Percentiles rank a stretch among this genome's conserved stretches.
Conservation (phyloP, 64 coral and sea anemone genomes). For the Pachyseris speciosa region DNA sequence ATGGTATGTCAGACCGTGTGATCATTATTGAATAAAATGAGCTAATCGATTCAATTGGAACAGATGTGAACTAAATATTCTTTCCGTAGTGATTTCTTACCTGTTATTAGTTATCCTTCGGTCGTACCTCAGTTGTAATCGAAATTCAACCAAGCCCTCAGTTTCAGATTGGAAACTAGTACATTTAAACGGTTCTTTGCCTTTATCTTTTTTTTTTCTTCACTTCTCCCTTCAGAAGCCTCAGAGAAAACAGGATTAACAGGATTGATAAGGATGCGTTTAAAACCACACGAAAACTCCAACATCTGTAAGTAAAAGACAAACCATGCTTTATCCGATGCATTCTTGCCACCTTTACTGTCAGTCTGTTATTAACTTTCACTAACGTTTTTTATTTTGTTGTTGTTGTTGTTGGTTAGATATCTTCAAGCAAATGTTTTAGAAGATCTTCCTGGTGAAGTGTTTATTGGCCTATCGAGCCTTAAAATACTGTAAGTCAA, state of each 20-base stretch:
- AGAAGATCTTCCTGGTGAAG: not conserved
- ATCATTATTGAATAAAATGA: no score
- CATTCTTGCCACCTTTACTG: no score
- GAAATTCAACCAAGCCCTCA: no score
- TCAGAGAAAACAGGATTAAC: constrained; percentile 11
- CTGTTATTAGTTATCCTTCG: no score
- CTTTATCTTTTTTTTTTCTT: not conserved
- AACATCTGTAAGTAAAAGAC: not conserved
- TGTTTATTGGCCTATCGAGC: not conserved
- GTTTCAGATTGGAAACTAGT: no score
- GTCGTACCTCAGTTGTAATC: no score
- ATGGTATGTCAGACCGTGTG: no score
- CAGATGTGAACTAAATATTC: no score
- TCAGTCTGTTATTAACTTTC: no score
- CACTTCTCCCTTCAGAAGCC: not conserved
- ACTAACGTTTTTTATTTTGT: not conserved
- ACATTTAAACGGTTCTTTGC: not conserved
- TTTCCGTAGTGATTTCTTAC: no score
- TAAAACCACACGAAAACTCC: not conserved
- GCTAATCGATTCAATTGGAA: no score
- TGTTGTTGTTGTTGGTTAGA: not conserved
- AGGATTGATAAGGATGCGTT: constrained; percentile 13
- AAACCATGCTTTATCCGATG: no score
- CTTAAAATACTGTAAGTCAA: constrained; percentile 30
- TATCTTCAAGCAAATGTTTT: constrained; percentile 16